phyloP scores from a whole-genome alignment of 2,888 invertebrate species.

The Byasa hedistus region DNA sequence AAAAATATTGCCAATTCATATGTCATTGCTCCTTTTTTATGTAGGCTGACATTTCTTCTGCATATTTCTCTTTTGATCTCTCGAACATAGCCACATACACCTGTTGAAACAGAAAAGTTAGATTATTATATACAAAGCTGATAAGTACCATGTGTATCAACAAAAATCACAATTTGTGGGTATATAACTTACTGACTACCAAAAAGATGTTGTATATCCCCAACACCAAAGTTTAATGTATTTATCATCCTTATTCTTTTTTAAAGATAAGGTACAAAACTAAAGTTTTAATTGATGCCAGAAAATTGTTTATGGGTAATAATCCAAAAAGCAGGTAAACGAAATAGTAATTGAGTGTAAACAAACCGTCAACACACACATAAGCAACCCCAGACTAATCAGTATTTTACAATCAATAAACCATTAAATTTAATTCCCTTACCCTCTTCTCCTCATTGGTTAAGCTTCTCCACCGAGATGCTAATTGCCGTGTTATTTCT shows the following conservation, averaged over 20 bases:
- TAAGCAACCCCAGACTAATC: not conserved
- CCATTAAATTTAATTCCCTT: slow-evolving; percentile 33
- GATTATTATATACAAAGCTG: not conserved
- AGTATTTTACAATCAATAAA: not conserved
- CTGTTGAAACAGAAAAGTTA: slow-evolving; percentile 63
- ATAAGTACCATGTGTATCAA: too few species aligned
- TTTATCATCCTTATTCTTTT: too few species aligned
- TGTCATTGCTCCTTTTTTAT: slow-evolving; percentile 76
- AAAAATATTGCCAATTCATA: slow-evolving; percentile 41
- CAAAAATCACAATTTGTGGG: too few species aligned
- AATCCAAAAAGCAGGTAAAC: too few species aligned
- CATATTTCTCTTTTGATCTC: slow-evolving; percentile 88
- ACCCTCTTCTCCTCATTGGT: slow-evolving; percentile 86
- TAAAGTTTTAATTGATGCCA: too few species aligned
- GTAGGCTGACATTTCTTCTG: slow-evolving; percentile 85
- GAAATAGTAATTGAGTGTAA: too few species aligned
- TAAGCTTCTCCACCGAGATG: slow-evolving; percentile 86
- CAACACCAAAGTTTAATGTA: too few species aligned
- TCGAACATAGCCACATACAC: slow-evolving; percentile 85
- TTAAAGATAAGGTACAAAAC: too few species aligned
- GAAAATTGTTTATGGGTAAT: too few species aligned
- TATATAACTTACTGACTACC: too few species aligned
- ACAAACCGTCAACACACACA: not conserved
- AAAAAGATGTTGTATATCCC: too few species aligned
- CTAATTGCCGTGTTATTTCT: slow-evolving; percentile 86